phyloP scores from a whole-genome alignment of 1,140 invertebrate species.

The Meloidogyne exigua region DNA sequence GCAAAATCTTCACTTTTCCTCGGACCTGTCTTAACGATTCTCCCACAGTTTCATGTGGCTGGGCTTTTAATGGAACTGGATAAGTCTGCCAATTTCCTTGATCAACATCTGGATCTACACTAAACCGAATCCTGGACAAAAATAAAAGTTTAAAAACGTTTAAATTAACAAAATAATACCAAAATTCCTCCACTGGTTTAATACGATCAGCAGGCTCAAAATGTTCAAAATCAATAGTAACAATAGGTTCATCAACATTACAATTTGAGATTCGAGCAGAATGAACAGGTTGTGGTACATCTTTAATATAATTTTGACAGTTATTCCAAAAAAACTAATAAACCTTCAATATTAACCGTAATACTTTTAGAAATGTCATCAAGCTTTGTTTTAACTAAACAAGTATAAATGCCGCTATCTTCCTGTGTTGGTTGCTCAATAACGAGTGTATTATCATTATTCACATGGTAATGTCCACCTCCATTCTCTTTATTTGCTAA shows the following conservation, averaged over 20 bases:
- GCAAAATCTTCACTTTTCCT: constrained; percentile 45
- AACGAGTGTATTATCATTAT: constrained; percentile 83
- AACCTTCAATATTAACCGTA: constrained; percentile 84
- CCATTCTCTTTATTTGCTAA: not conserved
- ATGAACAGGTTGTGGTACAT: constrained; percentile 83
- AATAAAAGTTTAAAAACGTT: constrained; percentile 7
- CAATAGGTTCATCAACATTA: constrained; percentile 71
- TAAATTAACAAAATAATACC: constrained; percentile 35
- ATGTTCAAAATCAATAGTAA: constrained; percentile 79
- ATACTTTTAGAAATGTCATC: constrained; percentile 81
- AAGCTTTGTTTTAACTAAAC: constrained; percentile 82
- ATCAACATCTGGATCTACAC: constrained; percentile 56
- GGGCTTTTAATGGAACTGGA: constrained; percentile 56
- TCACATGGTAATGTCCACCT: constrained; percentile 40
- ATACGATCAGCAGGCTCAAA: constrained; percentile 77
- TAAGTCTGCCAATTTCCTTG: constrained; percentile 52
- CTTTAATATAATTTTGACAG: constrained; percentile 65
- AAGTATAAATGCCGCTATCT: constrained; percentile 92
- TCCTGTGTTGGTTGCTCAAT: constrained; percentile 89
- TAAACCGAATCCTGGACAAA: constrained; percentile 57
- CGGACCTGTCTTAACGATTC: constrained; percentile 41
- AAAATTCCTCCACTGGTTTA: constrained; percentile 61
- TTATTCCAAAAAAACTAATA: constrained; percentile 14
- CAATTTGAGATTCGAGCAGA: constrained; percentile 68
- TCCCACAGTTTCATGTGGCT: constrained; percentile 47